Evolutionary conservation across 2,113 vertebrate species (phyloP).

Genomic region (Empidonax traillii): DNA sequence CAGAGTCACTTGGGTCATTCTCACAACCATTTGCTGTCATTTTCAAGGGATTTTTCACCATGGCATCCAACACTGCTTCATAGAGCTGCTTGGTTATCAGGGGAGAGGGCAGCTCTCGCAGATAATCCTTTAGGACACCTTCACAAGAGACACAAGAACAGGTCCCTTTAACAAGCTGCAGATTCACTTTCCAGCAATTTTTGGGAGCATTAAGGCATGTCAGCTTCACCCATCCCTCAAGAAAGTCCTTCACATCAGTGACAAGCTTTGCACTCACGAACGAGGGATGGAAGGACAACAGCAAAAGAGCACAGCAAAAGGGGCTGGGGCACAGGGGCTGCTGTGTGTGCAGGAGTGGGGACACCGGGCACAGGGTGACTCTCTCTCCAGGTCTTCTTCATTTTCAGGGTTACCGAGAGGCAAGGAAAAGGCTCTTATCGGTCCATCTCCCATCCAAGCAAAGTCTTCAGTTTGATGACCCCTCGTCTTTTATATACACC

Average conservation of each 20-base stretch:
- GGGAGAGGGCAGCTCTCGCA: slow-evolving; percentile 93
- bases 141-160: slow-evolving; percentile 29
- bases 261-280: not conserved
- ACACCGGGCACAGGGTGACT: not conserved
- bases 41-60: slow-evolving; percentile 86
- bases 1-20: slow-evolving; percentile 84
- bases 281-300: accelerated
- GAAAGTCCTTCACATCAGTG: not conserved
- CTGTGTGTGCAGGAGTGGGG: accelerated
- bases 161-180: not conserved
- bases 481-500: not conserved
- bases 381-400: not conserved
- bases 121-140: slow-evolving; percentile 97
- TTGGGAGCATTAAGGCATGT: not conserved
- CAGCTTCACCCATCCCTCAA: not conserved
- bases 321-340: not conserved
- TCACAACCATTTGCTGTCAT: slow-evolving; percentile 86
- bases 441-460: not conserved
- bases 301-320: not conserved
- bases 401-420: accelerated
- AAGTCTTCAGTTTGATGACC: not conserved
- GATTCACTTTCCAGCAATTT: not conserved
- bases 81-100: slow-evolving; percentile 94
- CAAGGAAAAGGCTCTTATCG: not conserved
- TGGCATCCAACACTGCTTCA: slow-evolving; percentile 88